Evolutionary conservation across 2,113 vertebrate genomes (phyloP), one percentile per base, ranked within the genome.

Genomic region (Hypanus sabinus): DNA sequence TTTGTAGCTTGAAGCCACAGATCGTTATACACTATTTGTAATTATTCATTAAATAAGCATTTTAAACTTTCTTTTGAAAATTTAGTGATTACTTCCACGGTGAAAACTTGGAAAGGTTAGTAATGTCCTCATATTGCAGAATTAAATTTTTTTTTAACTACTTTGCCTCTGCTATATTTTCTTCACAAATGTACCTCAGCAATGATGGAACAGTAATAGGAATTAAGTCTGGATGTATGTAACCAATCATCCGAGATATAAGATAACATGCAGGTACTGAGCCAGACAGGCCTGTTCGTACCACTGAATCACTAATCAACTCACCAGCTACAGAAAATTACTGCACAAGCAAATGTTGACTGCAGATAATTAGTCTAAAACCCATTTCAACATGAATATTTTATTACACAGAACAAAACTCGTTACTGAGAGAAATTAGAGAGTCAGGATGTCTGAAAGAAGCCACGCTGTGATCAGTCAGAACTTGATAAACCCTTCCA

Each of bases 301-400:
- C 94, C 95, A 95, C 96, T 96, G 96, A 95, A 95, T 95, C 96
- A 96, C 95, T 95, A 96, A 97, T 96, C 97, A 96, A 96, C 95
- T 96, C 94, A 94, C 96, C 95, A 95, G 95, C 96, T 95, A 96
- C 95, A 95, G 96, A 95, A 96, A 96, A 96, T 94, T 95, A 96
- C 96, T 96, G 94, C 94, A 90, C 95, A 36, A 55, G 95, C 95
- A 95, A 97, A 95, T 95, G 95, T 95, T 90, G 94, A 95, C 96
- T 96, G 96, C 94, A 96, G 96, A 95, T 97, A 97, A 97, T 97
- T 97, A 97, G 96, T 96, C 96, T 95, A 96, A 96, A 96, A 96
- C 94, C 95, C 96, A 95, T 96, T 97, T 96, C 94, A 96, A 95
- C 97, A 97, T 97, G 96, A 97, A 97, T 97, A 97, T 97, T 97